These are phyloP conservation scores for Dolichomitus sp. DNA, from an alignment of 2,888 invertebrate species.

Conservation along the genomic window DNA sequence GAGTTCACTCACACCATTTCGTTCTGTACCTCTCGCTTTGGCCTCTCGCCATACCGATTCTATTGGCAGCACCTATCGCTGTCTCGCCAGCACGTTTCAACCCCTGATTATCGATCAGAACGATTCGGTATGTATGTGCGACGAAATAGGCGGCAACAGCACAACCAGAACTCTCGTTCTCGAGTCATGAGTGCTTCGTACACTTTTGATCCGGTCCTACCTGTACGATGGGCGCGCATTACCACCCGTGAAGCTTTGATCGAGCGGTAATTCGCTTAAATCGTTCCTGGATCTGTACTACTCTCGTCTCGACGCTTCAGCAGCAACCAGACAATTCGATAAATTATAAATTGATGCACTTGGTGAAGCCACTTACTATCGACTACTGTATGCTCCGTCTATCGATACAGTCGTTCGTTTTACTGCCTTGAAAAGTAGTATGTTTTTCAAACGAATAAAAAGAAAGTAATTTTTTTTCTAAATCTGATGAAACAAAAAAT, in stretches of 20 bases:
- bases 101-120: constrained; percentile 63
- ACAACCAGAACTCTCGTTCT: constrained; percentile 32
- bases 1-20: constrained; percentile 38
- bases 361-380: constrained; percentile 23
- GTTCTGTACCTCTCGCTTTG: constrained; percentile 51
- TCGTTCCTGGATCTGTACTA: constrained; percentile 68
- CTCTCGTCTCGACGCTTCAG: constrained; percentile 11
- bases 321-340: constrained; percentile 45
- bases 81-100: constrained; percentile 17
- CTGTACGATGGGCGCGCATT: constrained; percentile 75
- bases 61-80: constrained; percentile 63
- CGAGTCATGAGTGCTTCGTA: constrained; percentile 31
- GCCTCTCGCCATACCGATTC: constrained; percentile 53
- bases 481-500: neutral
- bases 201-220: constrained; percentile 50
- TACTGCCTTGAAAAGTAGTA: neutral
- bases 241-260: constrained; percentile 78
- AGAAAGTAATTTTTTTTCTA: neutral
- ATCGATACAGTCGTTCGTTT: constrained; percentile 1
- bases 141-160: constrained; percentile 27
- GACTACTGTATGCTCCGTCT: neutral
- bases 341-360: constrained; percentile 43
- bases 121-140: constrained; percentile 46
- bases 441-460: too few species aligned
- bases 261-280: constrained; percentile 81